phyloP scores from a whole-genome alignment of 1,140 invertebrate species.

The Diorhabda elongata region DNA sequence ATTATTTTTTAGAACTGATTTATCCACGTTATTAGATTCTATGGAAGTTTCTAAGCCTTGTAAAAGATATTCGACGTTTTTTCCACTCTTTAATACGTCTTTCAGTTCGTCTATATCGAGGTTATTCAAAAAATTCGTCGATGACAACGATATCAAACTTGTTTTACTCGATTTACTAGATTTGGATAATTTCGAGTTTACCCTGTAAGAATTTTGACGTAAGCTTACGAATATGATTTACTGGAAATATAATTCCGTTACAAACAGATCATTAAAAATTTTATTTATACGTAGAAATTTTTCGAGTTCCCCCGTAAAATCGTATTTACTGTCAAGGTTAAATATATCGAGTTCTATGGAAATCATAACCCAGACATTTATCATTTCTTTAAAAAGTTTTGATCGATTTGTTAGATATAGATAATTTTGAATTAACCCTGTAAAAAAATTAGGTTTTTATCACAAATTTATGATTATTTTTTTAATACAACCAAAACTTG shows the following conservation, averaged over 20 bases:
- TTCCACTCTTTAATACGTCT: constrained; percentile 59
- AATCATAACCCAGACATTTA: too few species aligned
- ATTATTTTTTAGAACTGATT: constrained; percentile 31
- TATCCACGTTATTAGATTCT: constrained; percentile 41
- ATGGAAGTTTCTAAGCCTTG: constrained; percentile 59
- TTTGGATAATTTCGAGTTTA: constrained; percentile 27
- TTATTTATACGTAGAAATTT: too few species aligned
- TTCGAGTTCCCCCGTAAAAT: too few species aligned
- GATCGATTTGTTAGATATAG: too few species aligned
- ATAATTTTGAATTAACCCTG: too few species aligned
- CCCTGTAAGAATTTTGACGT: constrained; percentile 9
- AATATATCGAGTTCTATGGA: too few species aligned
- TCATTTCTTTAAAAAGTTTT: too few species aligned
- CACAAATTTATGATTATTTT: too few species aligned
- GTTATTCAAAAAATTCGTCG: constrained; percentile 28
- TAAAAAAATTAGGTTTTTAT: too few species aligned
- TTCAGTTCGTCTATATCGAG: constrained; percentile 58
- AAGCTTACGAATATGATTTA: neutral
- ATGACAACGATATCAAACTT: constrained; percentile 44
- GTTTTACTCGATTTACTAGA: constrained; percentile 36
- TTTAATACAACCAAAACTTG: too few species aligned
- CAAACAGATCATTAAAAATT: neutral
- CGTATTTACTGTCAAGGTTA: too few species aligned
- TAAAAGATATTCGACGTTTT: constrained; percentile 61
- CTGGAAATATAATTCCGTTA: neutral